A percentile compares a stretch with the other conserved stretches of the same genome.
Evolutionary conservation across 2,113 vertebrate genomes (phyloP).

Genomic region (Tricholaema leucomelas): DNA sequence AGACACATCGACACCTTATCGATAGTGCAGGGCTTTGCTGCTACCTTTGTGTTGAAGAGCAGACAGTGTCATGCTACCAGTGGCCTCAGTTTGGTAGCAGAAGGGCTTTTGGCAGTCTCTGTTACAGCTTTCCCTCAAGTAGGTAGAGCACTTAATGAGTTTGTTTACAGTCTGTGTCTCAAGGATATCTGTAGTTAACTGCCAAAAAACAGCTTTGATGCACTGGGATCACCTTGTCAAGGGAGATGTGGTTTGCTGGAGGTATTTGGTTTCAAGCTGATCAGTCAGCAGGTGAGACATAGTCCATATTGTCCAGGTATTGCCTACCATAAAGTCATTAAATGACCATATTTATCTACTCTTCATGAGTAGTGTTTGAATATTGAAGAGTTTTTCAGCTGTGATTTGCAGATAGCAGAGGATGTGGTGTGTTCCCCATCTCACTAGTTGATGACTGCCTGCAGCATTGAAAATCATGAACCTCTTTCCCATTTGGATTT

Average conservation of each 20-base stretch:
- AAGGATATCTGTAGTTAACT: too few species aligned
- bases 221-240: background rate
- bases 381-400: background rate
- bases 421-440: background rate
- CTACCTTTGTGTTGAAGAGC: background rate
- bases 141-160: background rate
- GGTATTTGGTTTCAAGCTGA: background rate
- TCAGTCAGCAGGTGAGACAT: accelerated
- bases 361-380: background rate
- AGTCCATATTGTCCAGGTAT: accelerated
- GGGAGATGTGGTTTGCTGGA: background rate
- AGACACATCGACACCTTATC: background rate
- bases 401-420: background rate
- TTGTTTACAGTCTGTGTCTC: background rate
- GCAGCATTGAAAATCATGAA: background rate
- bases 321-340: background rate
- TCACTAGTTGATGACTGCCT: background rate
- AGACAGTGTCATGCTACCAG: background rate
- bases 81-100: background rate
- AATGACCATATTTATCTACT: background rate
- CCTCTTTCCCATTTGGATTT: background rate
- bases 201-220: background rate
- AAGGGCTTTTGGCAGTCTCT: background rate
- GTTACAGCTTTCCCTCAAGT: background rate
- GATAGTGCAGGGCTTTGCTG: background rate